A percentile compares a stretch with the other conserved stretches of the same genome.
Conservation (phyloP, 2,113 vertebrate species). For the Lasiurus cinereus region DNA sequence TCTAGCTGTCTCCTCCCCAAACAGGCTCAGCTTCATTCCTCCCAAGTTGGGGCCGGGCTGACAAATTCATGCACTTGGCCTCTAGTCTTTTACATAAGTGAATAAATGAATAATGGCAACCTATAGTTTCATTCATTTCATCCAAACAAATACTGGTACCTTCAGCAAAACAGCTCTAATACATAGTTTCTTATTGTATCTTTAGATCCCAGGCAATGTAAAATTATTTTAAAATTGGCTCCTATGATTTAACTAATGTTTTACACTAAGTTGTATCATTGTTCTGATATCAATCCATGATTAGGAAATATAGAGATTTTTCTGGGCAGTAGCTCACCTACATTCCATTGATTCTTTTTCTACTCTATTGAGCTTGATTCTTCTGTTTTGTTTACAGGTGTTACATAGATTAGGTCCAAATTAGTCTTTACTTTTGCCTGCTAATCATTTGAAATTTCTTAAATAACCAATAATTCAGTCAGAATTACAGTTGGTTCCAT, state of each 20-base stretch:
- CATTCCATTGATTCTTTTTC: background rate
- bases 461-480: background rate
- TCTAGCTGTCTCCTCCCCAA: no score
- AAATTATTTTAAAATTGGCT: constrained; percentile 19
- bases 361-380: background rate
- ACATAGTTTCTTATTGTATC: background rate
- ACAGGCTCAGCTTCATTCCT: no score
- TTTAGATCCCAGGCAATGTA: background rate
- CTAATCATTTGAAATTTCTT: background rate
- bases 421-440: background rate
- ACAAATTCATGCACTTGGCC: no score
- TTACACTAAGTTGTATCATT: background rate
- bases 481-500: background rate
- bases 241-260: background rate
- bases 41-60: no score
- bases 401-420: background rate
- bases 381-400: background rate
- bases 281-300: background rate
- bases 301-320: background rate
- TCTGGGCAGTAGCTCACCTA: background rate
- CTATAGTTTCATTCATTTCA: background rate
- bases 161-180: background rate
- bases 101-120: background rate
- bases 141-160: background rate
- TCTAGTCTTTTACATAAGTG: background rate